Evolutionary conservation across 1,140 invertebrate genomes (phyloP), one percentile per base, ranked within the genome.

Genomic region (Venturia canescens): DNA sequence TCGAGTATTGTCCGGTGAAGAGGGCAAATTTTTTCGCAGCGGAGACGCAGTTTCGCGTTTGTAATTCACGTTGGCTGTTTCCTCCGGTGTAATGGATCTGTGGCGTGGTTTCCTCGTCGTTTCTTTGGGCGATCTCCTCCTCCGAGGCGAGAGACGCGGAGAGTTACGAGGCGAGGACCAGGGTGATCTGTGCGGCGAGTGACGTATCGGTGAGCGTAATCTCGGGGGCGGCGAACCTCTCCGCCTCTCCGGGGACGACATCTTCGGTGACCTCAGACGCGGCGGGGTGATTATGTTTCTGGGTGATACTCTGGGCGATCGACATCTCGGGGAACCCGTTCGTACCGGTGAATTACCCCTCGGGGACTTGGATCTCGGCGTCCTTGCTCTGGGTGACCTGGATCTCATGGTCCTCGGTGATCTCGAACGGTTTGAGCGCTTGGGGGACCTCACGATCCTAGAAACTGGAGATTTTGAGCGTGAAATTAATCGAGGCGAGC

Each of bases 141-240:
- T 70, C 79, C 84, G 83, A 0, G 88, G 87, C 9, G 88, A 88
- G 9, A 83, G 9, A 6, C 83, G 83, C 0, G 87, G 87, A 0
- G 88, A 86, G 69, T 88, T 85, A 74, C 84, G 86, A 0, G 89
- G 89, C 0, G 89, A 90, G 0, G 88, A 90, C 89, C 89, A 90
- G 0, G 90, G 89, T 2, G 90, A 90, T 71, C 79, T 80, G 23
- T 44, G 84, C 15, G 87, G 85, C 7, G 87, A 87, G 21, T 80
- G 50, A 83, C 83, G 83, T 21, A 31, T 50, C 0, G 88, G 88
- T 7, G 86, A 85, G 50, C 83, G 48, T 53, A 21, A 21, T 63
- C 81, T 13, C 79, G 67, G 69, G 13, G 82, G 74, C 0, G 85
- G 84, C 3, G 72, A 50, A 57, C 78, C 53, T 78, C 66, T 82